Percentiles rank a stretch among this genome's conserved stretches.
These are phyloP conservation scores for Romanogobio albipinnatus DNA, from an alignment of 2,113 vertebrate species.

Conservation along the genomic window DNA sequence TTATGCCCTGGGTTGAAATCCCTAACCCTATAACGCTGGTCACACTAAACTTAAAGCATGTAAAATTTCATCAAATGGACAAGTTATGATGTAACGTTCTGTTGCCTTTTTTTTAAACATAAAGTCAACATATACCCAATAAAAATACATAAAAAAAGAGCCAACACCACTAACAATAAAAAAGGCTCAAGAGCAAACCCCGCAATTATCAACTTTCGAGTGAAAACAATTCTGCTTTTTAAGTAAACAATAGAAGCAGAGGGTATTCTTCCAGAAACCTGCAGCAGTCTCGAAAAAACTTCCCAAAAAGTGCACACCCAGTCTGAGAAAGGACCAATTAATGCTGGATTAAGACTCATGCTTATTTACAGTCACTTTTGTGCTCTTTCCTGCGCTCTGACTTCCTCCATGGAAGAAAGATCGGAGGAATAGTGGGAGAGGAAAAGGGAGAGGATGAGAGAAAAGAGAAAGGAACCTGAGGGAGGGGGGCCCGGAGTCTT, in stretches of 20 bases:
- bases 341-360: conserved; percentile 99
- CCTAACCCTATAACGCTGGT: background rate
- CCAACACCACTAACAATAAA: background rate
- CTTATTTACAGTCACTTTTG: conserved; percentile 99
- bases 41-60: background rate
- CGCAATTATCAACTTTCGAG: conserved; percentile 10
- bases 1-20: background rate
- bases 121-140: background rate
- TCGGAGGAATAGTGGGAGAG: conserved; percentile 48
- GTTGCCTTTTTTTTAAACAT: background rate
- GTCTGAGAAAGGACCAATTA: conserved; percentile 98
- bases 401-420: conserved; percentile 77
- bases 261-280: conserved; percentile 70
- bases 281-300: conserved; percentile 67
- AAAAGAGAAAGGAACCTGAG: conserved; percentile 67
- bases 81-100: background rate
- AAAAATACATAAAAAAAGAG: background rate
- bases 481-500: conserved; percentile 83
- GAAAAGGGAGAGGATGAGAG: conserved; percentile 50
- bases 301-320: conserved; percentile 85
- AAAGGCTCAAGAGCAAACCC: background rate
- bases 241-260: conserved; percentile 69
- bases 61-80: no score
- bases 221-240: conserved; percentile 59
- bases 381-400: conserved; percentile 96